These are phyloP conservation scores for Vulpes vulpes DNA, from an alignment of 2,113 vertebrate genomes.

Conservation along the genomic window DNA sequence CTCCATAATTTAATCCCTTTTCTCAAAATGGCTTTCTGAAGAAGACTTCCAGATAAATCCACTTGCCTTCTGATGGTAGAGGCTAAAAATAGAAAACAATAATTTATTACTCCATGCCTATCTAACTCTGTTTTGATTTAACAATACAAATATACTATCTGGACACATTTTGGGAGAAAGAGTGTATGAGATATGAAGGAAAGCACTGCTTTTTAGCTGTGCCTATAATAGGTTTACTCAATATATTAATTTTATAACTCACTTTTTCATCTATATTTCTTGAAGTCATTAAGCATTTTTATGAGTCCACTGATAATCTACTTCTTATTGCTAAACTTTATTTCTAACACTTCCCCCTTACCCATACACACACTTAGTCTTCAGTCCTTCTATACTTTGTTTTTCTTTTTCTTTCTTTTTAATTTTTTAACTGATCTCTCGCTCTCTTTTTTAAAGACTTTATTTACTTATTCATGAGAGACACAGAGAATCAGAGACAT, in stretches of 20 bases:
- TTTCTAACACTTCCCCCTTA: background rate
- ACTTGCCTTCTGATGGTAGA: background rate
- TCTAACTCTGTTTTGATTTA: slow-evolving; percentile 21
- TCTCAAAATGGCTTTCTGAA: background rate
- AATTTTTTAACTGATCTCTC: background rate
- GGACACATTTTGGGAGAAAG: background rate
- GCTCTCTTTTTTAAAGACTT: background rate
- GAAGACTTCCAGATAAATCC: background rate
- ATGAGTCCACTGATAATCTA: background rate
- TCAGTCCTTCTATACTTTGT: background rate
- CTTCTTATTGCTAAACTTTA: background rate
- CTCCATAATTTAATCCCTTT: background rate
- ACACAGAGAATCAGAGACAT: no score
- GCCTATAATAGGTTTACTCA: background rate
- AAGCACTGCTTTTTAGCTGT: background rate
- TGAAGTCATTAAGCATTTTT: background rate
- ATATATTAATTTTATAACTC: background rate
- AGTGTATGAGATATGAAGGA: background rate
- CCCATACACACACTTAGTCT: background rate
- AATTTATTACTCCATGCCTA: background rate
- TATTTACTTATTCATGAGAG: no score
- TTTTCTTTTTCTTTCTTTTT: background rate
- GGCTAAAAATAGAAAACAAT: background rate
- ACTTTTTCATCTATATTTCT: background rate
- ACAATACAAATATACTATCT: background rate